Evolutionary conservation across 2,888 invertebrate genomes (phyloP), one percentile per base, ranked within the genome.

Genomic region (Syrphus vitripennis): DNA sequence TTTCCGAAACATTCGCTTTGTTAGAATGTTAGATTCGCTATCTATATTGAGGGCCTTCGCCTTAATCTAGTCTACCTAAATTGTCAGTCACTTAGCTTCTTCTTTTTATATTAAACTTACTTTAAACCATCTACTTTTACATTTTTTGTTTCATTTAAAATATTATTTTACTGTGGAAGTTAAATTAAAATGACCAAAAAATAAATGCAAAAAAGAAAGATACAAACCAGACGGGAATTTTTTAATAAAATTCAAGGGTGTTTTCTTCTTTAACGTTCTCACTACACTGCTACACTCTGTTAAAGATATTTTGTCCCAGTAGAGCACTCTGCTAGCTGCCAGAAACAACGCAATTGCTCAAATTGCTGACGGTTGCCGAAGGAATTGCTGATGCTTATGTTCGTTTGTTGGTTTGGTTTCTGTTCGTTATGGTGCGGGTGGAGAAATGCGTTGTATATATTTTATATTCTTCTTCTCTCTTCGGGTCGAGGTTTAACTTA

Each of bases 391-490:
- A 16, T 34, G 65, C 65, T 67, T 48, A 16, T 67, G 48, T 65
- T 65, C n/a, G 42, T 42, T 63, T 16, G n/a, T 63, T 31, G 48
- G 61, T 61, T n/a, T 61, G 24, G 14, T 61, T 61, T 14, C 40
- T 61, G 61, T 67, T 67, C 21, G 48, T 34, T n/a, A 48, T 48
- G 48, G 48, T 67, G 65, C 65, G 65, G 65, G 45, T 34, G 45
- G 31, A 72, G 63, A 59, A 16, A 24, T 57, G 65, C 71, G 50
- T 65, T 72, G 26, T 59, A 16, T 37, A 26, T 40, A 21, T 48
- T n/a, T n/a, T 45, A 31, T 45, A 31, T 67, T 31, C 69, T 45
- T 50, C 50, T 69, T 31, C n/a, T 31, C n/a, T 29, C 40, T 21
- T 45, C 45, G 21, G 70, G 37, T 45, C 31, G 37, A 19, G n/a